phyloP scores from a whole-genome alignment of 2,888 invertebrate species.

The Cheilosia variabilis region DNA sequence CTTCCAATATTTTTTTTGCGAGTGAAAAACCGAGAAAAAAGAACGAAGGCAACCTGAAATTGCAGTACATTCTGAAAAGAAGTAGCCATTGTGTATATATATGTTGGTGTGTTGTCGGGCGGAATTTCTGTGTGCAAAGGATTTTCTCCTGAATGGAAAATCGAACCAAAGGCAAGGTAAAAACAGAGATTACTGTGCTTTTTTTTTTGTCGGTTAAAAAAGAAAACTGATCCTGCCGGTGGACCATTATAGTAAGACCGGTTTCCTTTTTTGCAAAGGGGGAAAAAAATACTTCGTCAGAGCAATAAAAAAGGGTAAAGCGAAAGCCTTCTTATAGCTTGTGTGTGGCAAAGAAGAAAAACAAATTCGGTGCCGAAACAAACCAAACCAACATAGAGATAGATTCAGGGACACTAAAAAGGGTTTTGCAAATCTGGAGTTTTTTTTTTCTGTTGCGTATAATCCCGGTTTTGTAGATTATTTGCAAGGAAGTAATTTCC shows the following conservation, averaged over 20 bases:
- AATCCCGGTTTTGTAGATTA: slow-evolving; percentile 39
- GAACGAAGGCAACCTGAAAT: slow-evolving; percentile 50
- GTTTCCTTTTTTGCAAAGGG: slow-evolving; percentile 26
- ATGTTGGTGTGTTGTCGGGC: slow-evolving; percentile 5
- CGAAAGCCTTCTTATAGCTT: slow-evolving; percentile 57
- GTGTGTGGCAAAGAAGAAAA: slow-evolving; percentile 28
- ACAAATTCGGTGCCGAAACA: slow-evolving; percentile 2
- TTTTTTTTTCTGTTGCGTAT: slow-evolving; percentile 36
- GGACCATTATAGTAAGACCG: slow-evolving; percentile 62
- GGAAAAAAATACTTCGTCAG: slow-evolving; percentile 21
- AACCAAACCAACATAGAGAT: slow-evolving; percentile 12
- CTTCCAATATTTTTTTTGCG: background rate
- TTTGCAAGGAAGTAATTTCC: slow-evolving; percentile 72
- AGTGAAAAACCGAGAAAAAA: slow-evolving; percentile 24
- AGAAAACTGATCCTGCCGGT: slow-evolving; percentile 64
- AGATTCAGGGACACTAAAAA: slow-evolving; percentile 39
- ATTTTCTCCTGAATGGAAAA: slow-evolving; percentile 58
- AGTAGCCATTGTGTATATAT: slow-evolving; percentile 55
- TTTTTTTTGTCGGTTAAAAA: slow-evolving; percentile 28
- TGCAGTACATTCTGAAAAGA: slow-evolving; percentile 49
- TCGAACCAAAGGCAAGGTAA: slow-evolving; percentile 64
- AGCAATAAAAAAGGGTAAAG: slow-evolving; percentile 61
- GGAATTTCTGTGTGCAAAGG: slow-evolving; percentile 50
- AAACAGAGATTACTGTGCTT: slow-evolving; percentile 65
- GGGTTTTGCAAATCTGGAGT: slow-evolving; percentile 46